A percentile compares a stretch with the other conserved stretches of the same genome.
Evolutionary conservation across 2,113 vertebrate species (phyloP).

Genomic region (Herpetotheres cachinnans): DNA sequence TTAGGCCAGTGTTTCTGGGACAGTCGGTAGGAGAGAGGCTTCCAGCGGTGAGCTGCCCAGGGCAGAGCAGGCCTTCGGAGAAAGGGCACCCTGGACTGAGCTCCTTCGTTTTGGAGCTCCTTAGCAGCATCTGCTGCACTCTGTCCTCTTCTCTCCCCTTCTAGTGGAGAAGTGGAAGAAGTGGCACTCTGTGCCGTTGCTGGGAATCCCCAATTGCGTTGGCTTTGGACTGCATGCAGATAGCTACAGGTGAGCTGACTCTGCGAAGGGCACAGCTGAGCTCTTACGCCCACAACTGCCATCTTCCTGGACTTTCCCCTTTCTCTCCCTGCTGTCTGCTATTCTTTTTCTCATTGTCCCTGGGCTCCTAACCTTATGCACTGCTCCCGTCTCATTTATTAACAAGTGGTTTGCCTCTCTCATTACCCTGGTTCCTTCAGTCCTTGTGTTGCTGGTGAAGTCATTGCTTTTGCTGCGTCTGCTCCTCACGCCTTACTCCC

Average conservation of each 20-base stretch:
- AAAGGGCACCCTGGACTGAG: not conserved
- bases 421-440: not conserved
- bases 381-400: not conserved
- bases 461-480: not conserved
- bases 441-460: not conserved
- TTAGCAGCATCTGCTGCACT: not conserved
- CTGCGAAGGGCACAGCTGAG: not conserved
- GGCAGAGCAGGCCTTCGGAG: not conserved
- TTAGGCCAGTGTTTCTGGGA: not conserved
- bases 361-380: not conserved
- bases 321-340: not conserved
- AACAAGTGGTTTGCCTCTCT: not conserved
- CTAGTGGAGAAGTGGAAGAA: conserved; percentile 93
- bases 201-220: conserved; percentile 86
- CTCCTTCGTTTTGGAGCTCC: not conserved
- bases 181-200: conserved; percentile 67
- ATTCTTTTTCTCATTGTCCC: not conserved
- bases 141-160: not conserved
- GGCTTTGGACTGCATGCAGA: conserved; percentile 87
- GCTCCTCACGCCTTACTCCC: not conserved
- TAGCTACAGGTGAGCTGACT: conserved; percentile 82
- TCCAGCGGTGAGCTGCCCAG: not conserved
- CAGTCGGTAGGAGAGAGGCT: not conserved
- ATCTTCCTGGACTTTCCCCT: not conserved
- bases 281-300: not conserved